Evolutionary conservation across 2,113 vertebrate genomes (phyloP).

Genomic region (Thunnus thynnus): DNA sequence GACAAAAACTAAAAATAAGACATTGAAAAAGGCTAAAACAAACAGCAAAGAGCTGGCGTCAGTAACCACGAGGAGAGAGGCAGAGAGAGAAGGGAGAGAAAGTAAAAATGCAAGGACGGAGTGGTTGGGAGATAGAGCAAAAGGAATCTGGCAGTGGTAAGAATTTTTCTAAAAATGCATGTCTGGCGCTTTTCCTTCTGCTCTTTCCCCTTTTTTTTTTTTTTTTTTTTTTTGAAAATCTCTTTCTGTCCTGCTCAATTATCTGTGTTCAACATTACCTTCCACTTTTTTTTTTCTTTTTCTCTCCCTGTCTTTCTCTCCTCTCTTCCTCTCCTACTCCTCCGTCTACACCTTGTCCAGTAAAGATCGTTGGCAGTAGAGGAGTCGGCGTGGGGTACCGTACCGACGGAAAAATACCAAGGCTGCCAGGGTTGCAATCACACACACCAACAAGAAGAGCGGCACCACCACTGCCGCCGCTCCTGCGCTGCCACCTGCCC

Average conservation of each 20-base stretch:
- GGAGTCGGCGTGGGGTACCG: conserved; percentile 90
- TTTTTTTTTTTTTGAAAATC: not conserved
- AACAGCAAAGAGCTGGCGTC: conserved; percentile 86
- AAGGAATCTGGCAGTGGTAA: conserved; percentile 75
- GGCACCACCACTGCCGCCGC: conserved; percentile 87
- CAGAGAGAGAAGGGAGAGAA: conserved; percentile 43
- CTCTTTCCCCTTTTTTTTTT: conserved; percentile 50
- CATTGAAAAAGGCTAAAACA: conserved; percentile 81
- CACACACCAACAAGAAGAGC: conserved; percentile 87
- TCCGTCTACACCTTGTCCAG: conserved; percentile 91
- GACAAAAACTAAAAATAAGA: conserved; percentile 65
- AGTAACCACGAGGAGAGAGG: conserved; percentile 64
- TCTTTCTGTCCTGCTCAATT: conserved; percentile 39
- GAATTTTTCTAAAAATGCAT: conserved; percentile 57
- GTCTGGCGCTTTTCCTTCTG: conserved; percentile 54
- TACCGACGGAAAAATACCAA: conserved; percentile 90
- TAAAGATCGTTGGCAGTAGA: conserved; percentile 93
- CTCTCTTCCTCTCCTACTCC: conserved; percentile 23
- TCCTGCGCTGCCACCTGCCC: conserved; percentile 60
- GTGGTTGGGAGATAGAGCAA: conserved; percentile 69
- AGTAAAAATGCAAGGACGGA: conserved; percentile 40
- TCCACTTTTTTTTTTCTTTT: conserved; percentile 20
- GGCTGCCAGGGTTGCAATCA: conserved; percentile 86
- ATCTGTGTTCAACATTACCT: conserved; percentile 29
- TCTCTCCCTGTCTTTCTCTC: conserved; percentile 1